Conservation (phyloP, 2,797 vertebrate genomes). For the Pipistrellus pipistrellus region DNA sequence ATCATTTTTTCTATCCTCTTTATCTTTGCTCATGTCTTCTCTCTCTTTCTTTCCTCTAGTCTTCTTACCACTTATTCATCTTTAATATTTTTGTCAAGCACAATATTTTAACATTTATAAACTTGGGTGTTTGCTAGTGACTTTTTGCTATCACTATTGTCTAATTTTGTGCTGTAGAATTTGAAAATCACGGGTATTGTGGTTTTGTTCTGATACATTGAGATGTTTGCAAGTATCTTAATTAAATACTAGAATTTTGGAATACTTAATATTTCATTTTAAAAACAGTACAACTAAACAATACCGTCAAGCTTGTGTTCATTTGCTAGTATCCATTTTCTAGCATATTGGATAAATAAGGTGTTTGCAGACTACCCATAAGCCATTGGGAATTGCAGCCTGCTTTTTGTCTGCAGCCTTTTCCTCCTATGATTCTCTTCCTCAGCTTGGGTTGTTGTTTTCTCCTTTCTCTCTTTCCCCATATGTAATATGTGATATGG, state of each 20-base stretch:
- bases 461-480: not conserved
- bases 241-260: not conserved
- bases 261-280: not conserved
- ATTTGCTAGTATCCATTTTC: not conserved
- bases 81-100: not conserved
- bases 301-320: not conserved
- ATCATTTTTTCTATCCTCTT: not conserved
- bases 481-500: not conserved
- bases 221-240: not conserved
- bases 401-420: not conserved
- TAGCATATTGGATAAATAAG: not conserved
- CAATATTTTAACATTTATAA: conserved; percentile 8
- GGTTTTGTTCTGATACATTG: not conserved
- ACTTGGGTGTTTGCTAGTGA: not conserved
- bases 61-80: not conserved
- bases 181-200: not conserved
- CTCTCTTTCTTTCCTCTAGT: not conserved
- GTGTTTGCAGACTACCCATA: not conserved
- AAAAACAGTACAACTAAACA: not conserved
- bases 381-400: not conserved
- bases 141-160: not conserved
- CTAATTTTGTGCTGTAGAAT: not conserved
- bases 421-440: not conserved
- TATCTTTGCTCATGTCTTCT: not conserved
- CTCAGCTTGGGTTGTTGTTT: not conserved